Percentiles rank a stretch among this genome's conserved stretches.
Conservation (phyloP, 2,797 vertebrate genomes). For the Phoxinus dragarum region DNA sequence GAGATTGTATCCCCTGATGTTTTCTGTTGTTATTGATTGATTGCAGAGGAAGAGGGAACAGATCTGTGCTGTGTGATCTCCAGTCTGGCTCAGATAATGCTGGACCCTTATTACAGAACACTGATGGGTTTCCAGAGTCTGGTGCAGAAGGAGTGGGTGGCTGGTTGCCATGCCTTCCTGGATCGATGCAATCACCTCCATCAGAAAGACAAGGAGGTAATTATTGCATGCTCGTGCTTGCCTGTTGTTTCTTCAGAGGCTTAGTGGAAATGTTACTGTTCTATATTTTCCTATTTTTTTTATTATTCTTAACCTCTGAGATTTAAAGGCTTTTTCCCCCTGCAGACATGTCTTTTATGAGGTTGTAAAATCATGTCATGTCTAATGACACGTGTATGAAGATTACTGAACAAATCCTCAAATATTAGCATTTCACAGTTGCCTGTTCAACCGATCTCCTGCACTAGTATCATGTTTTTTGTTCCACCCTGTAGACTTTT, state of each 20-base stretch:
- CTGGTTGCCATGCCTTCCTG: conserved; percentile 85
- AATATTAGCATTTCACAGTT: neutral
- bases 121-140: conserved; percentile 87
- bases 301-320: neutral
- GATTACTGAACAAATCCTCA: neutral
- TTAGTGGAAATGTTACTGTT: neutral
- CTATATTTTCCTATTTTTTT: neutral
- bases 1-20: conserved; percentile 8
- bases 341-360: neutral
- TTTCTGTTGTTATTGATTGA: conserved; percentile 22
- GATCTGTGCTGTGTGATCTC: conserved; percentile 88
- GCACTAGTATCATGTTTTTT: neutral
- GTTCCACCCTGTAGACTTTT: neutral
- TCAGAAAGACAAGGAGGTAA: conserved; percentile 85
- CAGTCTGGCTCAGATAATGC: conserved; percentile 88
- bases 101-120: conserved; percentile 86
- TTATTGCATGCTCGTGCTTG: conserved; percentile 8
- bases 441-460: too few relatives aligned
- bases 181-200: conserved; percentile 88
- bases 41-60: conserved; percentile 70
- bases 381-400: neutral
- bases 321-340: neutral
- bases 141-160: conserved; percentile 89
- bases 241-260: conserved; percentile 2
- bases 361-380: neutral